Evolutionary conservation across 1,140 invertebrate species (phyloP).

Genomic region (Tetramorium alpestre): DNA sequence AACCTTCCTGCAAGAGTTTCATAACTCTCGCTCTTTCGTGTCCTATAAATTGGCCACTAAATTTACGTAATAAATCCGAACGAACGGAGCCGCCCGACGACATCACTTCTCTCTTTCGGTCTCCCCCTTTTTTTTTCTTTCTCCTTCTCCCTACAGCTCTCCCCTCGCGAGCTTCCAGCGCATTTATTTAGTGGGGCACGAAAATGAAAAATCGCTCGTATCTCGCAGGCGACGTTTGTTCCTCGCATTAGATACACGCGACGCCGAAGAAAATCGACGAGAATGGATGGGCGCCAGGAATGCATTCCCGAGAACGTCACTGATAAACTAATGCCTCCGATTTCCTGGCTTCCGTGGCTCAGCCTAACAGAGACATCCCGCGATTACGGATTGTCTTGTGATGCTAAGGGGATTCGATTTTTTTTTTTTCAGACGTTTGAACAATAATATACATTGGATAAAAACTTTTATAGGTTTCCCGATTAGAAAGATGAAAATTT

Average conservation of each 20-base stretch:
- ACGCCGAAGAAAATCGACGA: slow-evolving; percentile 33
- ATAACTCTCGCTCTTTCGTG: not conserved
- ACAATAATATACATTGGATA: not conserved
- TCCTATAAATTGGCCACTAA: not conserved
- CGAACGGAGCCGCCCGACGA: not conserved
- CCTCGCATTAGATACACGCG: slow-evolving; percentile 55
- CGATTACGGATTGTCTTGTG: not conserved
- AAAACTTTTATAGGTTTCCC: not conserved
- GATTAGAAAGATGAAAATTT: not conserved
- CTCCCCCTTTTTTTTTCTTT: not conserved
- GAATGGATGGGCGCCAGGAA: slow-evolving; percentile 33
- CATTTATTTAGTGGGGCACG: slow-evolving; percentile 74
- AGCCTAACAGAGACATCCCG: not conserved
- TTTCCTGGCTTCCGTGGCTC: slow-evolving; percentile 18
- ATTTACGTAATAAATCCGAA: not conserved
- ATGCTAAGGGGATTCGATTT: not conserved
- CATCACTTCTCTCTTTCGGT: slow-evolving; percentile 24
- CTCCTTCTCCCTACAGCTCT: not conserved
- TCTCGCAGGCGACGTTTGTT: slow-evolving; percentile 60
- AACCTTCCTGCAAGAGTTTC: not conserved
- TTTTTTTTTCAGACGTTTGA: slow-evolving; percentile 3
- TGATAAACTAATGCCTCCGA: slow-evolving; percentile 39
- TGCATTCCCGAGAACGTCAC: not conserved
- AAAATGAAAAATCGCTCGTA: slow-evolving; percentile 68
- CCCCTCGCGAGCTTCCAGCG: slow-evolving; percentile 62